Conservation (phyloP, 2,888 invertebrate species). For the Leptopterna dolabrata region DNA sequence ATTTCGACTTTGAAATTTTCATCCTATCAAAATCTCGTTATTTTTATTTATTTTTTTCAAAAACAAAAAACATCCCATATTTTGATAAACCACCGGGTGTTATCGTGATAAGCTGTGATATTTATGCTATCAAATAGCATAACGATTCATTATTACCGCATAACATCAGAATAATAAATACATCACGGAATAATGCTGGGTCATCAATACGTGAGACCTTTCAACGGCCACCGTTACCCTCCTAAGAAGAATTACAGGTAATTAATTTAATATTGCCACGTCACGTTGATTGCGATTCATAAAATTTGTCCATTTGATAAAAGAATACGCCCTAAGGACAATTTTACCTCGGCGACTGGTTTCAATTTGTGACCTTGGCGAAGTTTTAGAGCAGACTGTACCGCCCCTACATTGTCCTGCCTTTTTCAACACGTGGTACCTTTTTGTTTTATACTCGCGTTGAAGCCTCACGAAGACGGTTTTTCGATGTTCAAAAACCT, state of each 20-base stretch:
- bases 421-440: slow-evolving; percentile 38
- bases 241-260: slow-evolving; percentile 39
- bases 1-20: neutral
- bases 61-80: neutral
- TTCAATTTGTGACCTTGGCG: slow-evolving; percentile 37
- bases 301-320: neutral
- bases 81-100: neutral
- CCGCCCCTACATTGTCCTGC: slow-evolving; percentile 20
- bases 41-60: neutral
- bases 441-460: neutral
- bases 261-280: neutral
- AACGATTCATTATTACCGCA: neutral
- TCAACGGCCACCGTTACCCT: slow-evolving; percentile 42
- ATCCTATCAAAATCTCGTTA: neutral
- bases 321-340: neutral
- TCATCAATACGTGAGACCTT: neutral
- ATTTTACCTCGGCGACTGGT: slow-evolving; percentile 14
- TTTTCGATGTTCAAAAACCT: no score
- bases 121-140: neutral
- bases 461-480: no score
- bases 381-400: slow-evolving; percentile 29
- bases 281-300: neutral
- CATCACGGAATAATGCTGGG: neutral
- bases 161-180: neutral
- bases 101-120: slow-evolving; percentile 16